phyloP scores from a whole-genome alignment of 2,113 vertebrate species.

The Empidonax alnorum region DNA sequence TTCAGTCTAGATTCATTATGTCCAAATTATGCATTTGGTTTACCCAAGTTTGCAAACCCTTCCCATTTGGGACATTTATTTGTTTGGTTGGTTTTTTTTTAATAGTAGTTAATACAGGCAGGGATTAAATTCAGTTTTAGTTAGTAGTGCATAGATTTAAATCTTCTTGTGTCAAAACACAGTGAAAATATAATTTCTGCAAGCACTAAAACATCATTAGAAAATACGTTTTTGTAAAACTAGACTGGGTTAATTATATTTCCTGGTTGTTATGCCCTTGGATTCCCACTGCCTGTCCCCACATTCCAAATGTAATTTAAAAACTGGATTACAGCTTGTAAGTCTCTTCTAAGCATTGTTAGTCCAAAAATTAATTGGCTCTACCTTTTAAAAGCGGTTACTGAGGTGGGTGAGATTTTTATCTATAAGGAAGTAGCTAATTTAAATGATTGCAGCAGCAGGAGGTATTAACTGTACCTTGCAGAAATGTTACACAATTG shows the following conservation, averaged over 20 bases:
- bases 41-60: neutral
- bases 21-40: neutral
- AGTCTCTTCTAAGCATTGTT: neutral
- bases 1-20: neutral
- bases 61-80: neutral
- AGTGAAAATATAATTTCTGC: neutral
- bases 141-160: neutral
- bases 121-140: neutral
- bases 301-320: neutral
- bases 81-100: too few relatives aligned
- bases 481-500: conserved; percentile 21
- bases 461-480: conserved; percentile 45
- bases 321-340: neutral
- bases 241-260: neutral
- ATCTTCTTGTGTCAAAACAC: neutral
- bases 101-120: neutral
- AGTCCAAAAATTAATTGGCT: conserved; percentile 21
- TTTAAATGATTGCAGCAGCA: conserved; percentile 19
- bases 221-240: neutral
- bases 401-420: conserved; percentile 28
- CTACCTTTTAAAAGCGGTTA: conserved; percentile 25
- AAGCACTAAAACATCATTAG: neutral
- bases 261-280: neutral
- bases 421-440: conserved; percentile 33
- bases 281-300: neutral